Base-by-base conservation (phyloP, 2,113 vertebrate species). In the Seriola dumerili region DNA sequence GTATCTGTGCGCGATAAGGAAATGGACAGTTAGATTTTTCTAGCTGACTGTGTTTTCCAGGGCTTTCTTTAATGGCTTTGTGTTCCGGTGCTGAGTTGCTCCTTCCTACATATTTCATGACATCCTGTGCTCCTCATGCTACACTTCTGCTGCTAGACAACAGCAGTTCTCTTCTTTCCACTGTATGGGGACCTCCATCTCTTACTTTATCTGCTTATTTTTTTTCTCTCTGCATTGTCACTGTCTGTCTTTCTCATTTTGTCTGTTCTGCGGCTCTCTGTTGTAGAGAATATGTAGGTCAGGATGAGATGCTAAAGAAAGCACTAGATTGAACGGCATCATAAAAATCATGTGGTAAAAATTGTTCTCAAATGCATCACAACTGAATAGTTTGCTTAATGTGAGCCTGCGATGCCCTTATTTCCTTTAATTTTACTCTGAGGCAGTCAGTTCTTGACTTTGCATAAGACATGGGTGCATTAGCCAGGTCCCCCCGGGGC, bases 91-190 rank as follows among this genome's bases (percentile, higher is more conserved):
- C 83, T 75, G 83, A 76, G 85, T 58, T 83, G 83, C 85, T 90
- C 70, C 85, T 86, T 90, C 72, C 73, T 94, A 91, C 93, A 94
- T 94, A 93, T 94, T 94, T 94, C 85, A 94, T 94, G 92, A 93
- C 83, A 88, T 88, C 91, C 92, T 89, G 83, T 50, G 72, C 90
- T 89, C 85, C 85, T 86, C 81, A 81, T 88, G 74, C 85, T 86
- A 73, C 88, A 83, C 82, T 68, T 76, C 72, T 80, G 66, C 75
- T 29, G 66, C 80, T 80, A 73, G 57, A 87, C 80, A 81, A 78
- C 76, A 78, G 68, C 64, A 36, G 68, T 50, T 80, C 86, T 86
- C 79, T 19, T 78, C 74, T 85, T 91, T 84, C 85, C 57, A 46
- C 57, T 48, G 42, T 50, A 36, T 5, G 4, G n/a, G 66, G 70